A percentile compares a stretch with the other conserved stretches of the same genome.
Conservation (phyloP, 2,113 vertebrate genomes). For the Alligator sinensis region DNA sequence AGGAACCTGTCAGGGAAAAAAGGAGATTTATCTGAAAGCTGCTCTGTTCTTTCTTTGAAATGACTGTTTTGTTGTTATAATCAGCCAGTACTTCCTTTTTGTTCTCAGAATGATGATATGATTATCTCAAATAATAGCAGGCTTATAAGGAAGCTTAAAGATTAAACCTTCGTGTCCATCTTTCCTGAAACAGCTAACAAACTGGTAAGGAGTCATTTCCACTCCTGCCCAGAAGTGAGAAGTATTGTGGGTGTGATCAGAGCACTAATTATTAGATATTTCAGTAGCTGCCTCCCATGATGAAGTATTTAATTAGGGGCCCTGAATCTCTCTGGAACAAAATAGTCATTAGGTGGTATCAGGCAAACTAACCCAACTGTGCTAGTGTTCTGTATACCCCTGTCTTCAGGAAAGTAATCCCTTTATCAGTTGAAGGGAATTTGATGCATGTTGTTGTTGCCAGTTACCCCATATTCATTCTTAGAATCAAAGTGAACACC, state of each 20-base stretch:
- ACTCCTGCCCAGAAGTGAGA: constrained; percentile 44
- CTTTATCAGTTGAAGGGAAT: not conserved
- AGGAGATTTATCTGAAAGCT: constrained; percentile 63
- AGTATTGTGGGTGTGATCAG: constrained; percentile 12
- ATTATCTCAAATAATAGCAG: constrained; percentile 44
- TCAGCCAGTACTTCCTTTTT: constrained; percentile 50
- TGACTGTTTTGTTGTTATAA: constrained; percentile 32
- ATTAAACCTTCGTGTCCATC: constrained; percentile 30
- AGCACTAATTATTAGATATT: constrained; percentile 65
- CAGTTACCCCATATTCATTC: not conserved
- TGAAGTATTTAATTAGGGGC: constrained; percentile 55
- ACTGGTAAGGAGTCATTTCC: constrained; percentile 36
- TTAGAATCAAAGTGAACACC: not conserved
- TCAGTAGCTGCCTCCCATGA: constrained; percentile 33
- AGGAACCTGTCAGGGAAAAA: constrained; percentile 61
- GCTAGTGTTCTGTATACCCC: constrained; percentile 12
- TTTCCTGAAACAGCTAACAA: constrained; percentile 48
- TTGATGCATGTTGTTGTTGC: constrained; percentile 24
- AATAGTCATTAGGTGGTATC: constrained; percentile 29
- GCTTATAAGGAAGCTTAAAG: constrained; percentile 41
- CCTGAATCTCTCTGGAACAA: constrained; percentile 52
- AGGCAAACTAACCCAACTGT: not conserved
- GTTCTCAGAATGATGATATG: constrained; percentile 41
- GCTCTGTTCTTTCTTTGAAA: constrained; percentile 61
- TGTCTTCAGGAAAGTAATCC: constrained; percentile 47